Base-by-base conservation (phyloP, 2,113 vertebrate genomes). In the Struthio camelus region DNA sequence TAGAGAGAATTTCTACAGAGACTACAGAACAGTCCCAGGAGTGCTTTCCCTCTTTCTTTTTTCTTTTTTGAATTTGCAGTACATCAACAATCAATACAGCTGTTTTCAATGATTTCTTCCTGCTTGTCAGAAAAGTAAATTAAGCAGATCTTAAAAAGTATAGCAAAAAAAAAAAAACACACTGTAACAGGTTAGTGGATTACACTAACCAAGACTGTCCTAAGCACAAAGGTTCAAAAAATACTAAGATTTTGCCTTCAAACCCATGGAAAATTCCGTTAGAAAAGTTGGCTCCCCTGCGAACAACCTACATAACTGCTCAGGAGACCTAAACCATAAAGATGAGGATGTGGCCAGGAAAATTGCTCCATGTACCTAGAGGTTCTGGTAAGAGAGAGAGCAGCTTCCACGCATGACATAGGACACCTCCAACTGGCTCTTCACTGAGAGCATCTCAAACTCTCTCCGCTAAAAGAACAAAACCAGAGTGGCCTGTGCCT, bases 21-120 rank as follows among this genome's bases (percentile, higher is more conserved):
- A 16, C 10, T 50, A 48, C 17, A 71, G n/a, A 73, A 54, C 10
- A 76, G 40, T 40, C 17, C 4, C 82, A 50, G 19, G 59, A 78
- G 0, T 27, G 2, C 2, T 38, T 0, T 1, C 18, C 5, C 4
- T 46, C 9, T 17, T 65, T 69, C 32, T 34, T 44, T 28, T 20
- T 17, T 17, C 28, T 30, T 58, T 16, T 24, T 36, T 22, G 8
- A 54, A 25, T 84, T 59, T 80, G 34, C 11, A 36, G 34, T 76
- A 7, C 3, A 10, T 64, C 84, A 87, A 54, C 3, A 17, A 67
- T 62, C 64, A 48, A 34, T 36, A 30, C 0, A 1, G 34, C 4
- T 1, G 0, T n/a, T 88, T 83, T 67, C 42, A 25, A 13, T 14
- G 1, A 65, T 90, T 83, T 62, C 20, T 78, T 81, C 15, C 4